Conservation (phyloP, 2,797 vertebrate species). For the Menidia menidia region DNA sequence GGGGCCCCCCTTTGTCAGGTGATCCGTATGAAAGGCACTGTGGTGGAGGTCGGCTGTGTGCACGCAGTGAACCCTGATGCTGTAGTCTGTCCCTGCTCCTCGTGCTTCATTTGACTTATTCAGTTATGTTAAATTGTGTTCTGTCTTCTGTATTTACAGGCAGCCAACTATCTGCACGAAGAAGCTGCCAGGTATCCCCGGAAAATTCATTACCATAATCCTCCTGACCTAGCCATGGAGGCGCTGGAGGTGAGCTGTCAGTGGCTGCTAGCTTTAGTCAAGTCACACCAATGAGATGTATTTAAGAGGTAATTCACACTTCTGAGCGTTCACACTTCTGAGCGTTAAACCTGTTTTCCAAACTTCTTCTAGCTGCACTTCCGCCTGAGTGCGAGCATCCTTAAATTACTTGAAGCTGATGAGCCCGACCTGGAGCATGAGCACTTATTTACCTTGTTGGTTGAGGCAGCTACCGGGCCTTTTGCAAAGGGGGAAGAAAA, state of each 20-base stretch:
- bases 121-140: neutral
- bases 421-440: conserved; percentile 88
- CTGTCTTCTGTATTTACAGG: conserved; percentile 69
- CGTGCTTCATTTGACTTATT: neutral
- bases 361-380: conserved; percentile 88
- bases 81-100: neutral
- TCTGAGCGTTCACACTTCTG: neutral
- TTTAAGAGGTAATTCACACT: conserved; percentile 11
- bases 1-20: conserved; percentile 1
- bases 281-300: neutral
- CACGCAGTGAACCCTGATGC: conserved; percentile 22
- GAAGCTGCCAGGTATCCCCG: conserved; percentile 96
- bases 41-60: conserved; percentile 21
- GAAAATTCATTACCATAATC: conserved; percentile 99
- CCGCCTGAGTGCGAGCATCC: conserved; percentile 92
- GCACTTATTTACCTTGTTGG: conserved; percentile 89
- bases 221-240: conserved; percentile 97
- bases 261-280: conserved; percentile 24
- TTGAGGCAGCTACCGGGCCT: conserved; percentile 91
- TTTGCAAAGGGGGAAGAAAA: conserved; percentile 98
- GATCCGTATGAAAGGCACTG: conserved; percentile 18
- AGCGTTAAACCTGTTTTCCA: neutral
- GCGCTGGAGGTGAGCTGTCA: conserved; percentile 91
- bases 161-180: conserved; percentile 92
- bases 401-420: conserved; percentile 89